Evolutionary conservation across 30 jellyfish, hydroid and myxozoan genomes (phyloP), one percentile per base, ranked within the genome.

Genomic region (Aurelia coerulea): DNA sequence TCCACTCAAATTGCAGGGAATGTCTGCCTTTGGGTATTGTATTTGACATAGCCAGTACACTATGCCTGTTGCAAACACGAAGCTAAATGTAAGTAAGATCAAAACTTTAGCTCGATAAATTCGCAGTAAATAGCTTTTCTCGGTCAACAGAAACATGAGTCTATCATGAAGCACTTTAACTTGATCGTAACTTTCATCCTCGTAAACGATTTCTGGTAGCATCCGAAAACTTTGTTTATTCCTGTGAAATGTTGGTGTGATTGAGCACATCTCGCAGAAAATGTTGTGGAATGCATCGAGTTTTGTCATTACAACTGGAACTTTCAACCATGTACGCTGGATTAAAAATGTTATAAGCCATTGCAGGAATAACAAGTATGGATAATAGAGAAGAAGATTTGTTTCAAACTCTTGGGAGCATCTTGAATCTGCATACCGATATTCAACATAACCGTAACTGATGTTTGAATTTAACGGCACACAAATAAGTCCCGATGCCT

Each of bases 361-460:
- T 37, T 79, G 92, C 10, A 68, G 59, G 49, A 90, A 76, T 16
- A 76, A 75, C 56, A 90, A 29, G 68, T 90, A 90, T 53, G 97
- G 97, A 72, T 90, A 90, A 73, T 88, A 88, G 58, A 88, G 78
- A 6, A 88, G 46, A 13, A 79, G 65, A 41, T 87, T 79, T 13
- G 97, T 68, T 88, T 80, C 92, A 56, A 88, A 63, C 81, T 88
- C 97, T 71, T 88, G 97, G 29, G 97, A 79, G 75, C 97, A 88
- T 17, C 97, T 73, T 16, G 97, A 79, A 50, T 88, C 81, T n/a
- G 92, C 86, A 66, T 88, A 88, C 12, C 92, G 90, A 53, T 35
- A 76, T 52, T 88, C 97, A 9, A 76, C 81, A 49, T 51, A 88
- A 42, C 89, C 97, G 63, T 77, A 88, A 4, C 74, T 73, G 39